Base-by-base conservation (phyloP, 2,113 vertebrate genomes). In the Cyprinodon tularosa region DNA sequence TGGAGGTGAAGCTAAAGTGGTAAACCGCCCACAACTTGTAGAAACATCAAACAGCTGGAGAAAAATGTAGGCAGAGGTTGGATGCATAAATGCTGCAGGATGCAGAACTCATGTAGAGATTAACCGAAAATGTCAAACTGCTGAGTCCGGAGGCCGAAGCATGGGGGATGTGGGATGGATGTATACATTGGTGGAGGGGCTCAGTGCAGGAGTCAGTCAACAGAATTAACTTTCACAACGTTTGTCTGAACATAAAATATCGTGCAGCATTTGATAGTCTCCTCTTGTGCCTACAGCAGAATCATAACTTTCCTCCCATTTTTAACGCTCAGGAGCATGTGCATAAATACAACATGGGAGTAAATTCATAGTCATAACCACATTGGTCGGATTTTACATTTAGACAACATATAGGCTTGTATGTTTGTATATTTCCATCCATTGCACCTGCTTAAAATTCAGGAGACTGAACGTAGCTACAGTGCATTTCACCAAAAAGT, bases 111-210 rank as follows among this genome's bases (percentile, higher is more conserved):
- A 29, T 72, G 66, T 13, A 37, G 50, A 71, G 63, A 63, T 38
- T 82, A 57, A 81, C 62, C 48, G 29, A 71, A 71, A 72, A 84
- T 66, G 81, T 88, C 86, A 81, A 78, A 76, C 78, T 72, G 69
- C 14, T 80, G 62, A 66, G 78, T 82, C 82, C 83, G 74, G 20
- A 81, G 73, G 72, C 69, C 77, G 47, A 61, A 57, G 36, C 37
- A 67, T 66, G 64, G 76, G 80, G 59, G 4, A 73, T 63, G 77
- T 48, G 60, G 72, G 74, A 67, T 15, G 39, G 67, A 61, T 90
- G 88, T 90, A 88, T 90, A 91, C 90, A 91, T 57, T 12, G 17
- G 71, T 44, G 62, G 68, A 70, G 63, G 53, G 14, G 50, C 50
- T 86, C 77, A 85, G 78, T 78, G 78, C 82, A 68, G 71, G 78